phyloP scores from a whole-genome alignment of 2,888 invertebrate genomes.

The Deroplatys truncata region DNA sequence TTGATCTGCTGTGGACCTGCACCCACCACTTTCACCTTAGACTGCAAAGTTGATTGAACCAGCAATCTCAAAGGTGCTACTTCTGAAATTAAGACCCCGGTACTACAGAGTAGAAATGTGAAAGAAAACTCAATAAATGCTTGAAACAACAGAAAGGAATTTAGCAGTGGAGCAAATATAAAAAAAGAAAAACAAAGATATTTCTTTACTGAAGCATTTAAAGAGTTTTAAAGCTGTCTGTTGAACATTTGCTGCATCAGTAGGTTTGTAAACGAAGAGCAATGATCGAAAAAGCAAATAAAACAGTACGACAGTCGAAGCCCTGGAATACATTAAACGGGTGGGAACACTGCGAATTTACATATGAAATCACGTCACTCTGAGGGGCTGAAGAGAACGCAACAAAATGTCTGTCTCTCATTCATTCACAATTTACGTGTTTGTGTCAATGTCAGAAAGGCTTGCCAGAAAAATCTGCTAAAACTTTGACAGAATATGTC shows the following conservation, averaged over 20 bases:
- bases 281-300: not conserved
- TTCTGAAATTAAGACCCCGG: too few relatives aligned
- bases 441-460: not conserved
- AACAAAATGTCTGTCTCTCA: not conserved
- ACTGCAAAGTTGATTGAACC: too few relatives aligned
- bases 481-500: too few relatives aligned
- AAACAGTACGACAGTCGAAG: not conserved
- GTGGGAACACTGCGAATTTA: not conserved
- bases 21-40: too few relatives aligned
- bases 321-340: not conserved
- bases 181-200: too few relatives aligned
- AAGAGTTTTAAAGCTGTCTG: not conserved
- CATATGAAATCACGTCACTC: not conserved
- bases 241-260: not conserved
- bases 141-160: too few relatives aligned
- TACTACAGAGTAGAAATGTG: too few relatives aligned
- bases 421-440: not conserved
- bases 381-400: not conserved
- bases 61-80: too few relatives aligned
- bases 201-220: too few relatives aligned
- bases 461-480: not conserved
- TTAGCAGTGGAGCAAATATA: too few relatives aligned
- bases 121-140: too few relatives aligned
- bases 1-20: too few relatives aligned
- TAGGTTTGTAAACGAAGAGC: not conserved